Evolutionary conservation across 2,888 invertebrate species (phyloP), one percentile per base, ranked within the genome.

Genomic region (Buathra laborator): DNA sequence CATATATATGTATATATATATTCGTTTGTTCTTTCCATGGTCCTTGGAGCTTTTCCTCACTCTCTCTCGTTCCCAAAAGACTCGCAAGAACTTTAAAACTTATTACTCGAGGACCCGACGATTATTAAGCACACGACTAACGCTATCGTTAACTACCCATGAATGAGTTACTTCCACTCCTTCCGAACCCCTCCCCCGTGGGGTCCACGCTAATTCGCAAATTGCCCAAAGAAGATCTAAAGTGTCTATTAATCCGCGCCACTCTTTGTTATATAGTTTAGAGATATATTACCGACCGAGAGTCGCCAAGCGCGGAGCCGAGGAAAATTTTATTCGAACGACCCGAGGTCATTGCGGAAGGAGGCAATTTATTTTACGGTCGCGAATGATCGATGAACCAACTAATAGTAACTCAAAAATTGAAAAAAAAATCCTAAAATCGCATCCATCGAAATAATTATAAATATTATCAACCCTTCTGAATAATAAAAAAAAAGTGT

Each of bases 111-210:
- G 83, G 76, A 59, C 75, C 83, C 81, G 81, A 77, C 84, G 67
- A 90, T 90, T 90, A 92, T 92, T 91, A 92, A 92, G 89, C 90
- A 87, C 88, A 82, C 86, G 87, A 68, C 67, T 80, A 62, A 72
- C 67, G 82, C 75, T 51, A 87, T 88, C 90, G 93, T 91, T 93
- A 94, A 94, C 93, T 92, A 93, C 90, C 93, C 93, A 92, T 94
- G 93, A 93, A 93, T 93, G 93, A 93, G 89, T 93, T 93, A 93
- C 91, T 83, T 86, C 88, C 72, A 88, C 46, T 81, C 43, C 72
- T 77, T 64, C 77, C 53, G 71, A 80, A 74, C 66, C 76, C 75
- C 59, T 53, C 70, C 56, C 43, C 14, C 66, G 48, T 16, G 66
- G 87, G 85, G 88, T 75, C 86, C 85, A 86, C 89, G 90, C 89